Conservation (phyloP, 2,888 invertebrate genomes). For the Neoitamus cyanurus region DNA sequence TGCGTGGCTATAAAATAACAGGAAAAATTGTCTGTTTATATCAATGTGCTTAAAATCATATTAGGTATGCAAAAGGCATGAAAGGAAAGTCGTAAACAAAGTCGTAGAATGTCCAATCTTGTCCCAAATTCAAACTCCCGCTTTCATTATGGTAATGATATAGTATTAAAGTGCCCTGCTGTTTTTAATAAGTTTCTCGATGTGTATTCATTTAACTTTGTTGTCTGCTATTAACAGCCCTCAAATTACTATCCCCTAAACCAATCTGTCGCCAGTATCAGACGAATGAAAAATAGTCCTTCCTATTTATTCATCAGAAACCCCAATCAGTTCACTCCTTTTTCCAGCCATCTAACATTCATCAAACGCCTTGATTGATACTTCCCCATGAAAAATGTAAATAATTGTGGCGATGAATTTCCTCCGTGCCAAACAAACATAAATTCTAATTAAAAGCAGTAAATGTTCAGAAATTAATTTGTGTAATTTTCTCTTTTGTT, state of each 20-base stretch:
- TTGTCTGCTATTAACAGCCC: not conserved
- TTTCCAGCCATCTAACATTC: not conserved
- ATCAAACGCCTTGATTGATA: not conserved
- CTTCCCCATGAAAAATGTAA: not conserved
- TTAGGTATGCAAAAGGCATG: too few relatives aligned
- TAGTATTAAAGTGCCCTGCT: not conserved
- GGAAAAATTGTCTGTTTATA: too few relatives aligned
- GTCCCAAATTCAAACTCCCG: not conserved
- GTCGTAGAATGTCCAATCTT: not conserved
- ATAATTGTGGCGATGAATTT: not conserved
- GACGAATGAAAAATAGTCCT: not conserved
- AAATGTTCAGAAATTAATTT: conserved; percentile 4
- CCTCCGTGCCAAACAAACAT: not conserved
- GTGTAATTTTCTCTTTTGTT: conserved; percentile 14
- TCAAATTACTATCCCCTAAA: not conserved
- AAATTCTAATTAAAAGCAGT: conserved; percentile 1
- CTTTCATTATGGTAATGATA: not conserved
- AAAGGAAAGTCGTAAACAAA: too few relatives aligned
- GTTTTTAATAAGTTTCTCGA: not conserved
- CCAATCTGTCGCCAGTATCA: not conserved
- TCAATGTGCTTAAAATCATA: too few relatives aligned
- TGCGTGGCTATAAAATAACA: too few relatives aligned
- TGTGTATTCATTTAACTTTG: not conserved
- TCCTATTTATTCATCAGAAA: not conserved
- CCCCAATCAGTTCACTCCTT: not conserved